Evolutionary conservation across 1,140 invertebrate species (phyloP).

Genomic region (Drosophila arawakana): DNA sequence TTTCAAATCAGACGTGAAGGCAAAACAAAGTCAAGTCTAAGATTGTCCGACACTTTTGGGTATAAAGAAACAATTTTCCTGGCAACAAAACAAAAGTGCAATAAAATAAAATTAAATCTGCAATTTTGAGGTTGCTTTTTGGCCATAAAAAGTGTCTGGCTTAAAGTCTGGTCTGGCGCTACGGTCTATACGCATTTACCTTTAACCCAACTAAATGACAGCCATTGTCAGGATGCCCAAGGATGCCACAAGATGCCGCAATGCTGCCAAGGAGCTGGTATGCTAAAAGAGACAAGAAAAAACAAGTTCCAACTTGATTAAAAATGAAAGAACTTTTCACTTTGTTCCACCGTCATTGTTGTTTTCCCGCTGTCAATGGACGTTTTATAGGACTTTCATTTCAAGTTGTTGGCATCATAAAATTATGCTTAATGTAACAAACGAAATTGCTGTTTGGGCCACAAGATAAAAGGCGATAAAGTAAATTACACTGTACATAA

Average conservation of each 20-base stretch:
- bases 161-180: constrained; percentile 37
- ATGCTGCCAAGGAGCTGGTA: constrained; percentile 14
- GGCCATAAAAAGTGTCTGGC: constrained; percentile 79
- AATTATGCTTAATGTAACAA: constrained; percentile 56
- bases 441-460: constrained; percentile 61
- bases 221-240: constrained; percentile 36
- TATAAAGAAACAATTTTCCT: constrained; percentile 78
- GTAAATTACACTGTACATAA: constrained; percentile 66
- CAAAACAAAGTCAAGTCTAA: not conserved
- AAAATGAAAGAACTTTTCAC: constrained; percentile 64
- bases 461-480: constrained; percentile 64
- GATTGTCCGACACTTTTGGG: constrained; percentile 9
- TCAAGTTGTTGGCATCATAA: constrained; percentile 43
- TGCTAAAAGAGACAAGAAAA: constrained; percentile 53
- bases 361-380: constrained; percentile 55
- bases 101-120: constrained; percentile 83
- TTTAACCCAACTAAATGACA: constrained; percentile 72
- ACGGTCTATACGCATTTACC: constrained; percentile 54
- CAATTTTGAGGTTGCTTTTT: constrained; percentile 74
- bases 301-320: constrained; percentile 65
- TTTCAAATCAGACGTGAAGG: constrained; percentile 36
- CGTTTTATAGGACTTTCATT: constrained; percentile 57
- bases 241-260: not conserved
- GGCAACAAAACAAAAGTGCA: constrained; percentile 55
- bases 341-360: constrained; percentile 13